Conservation (phyloP, 2,113 vertebrate species). For the Panthera uncia region DNA sequence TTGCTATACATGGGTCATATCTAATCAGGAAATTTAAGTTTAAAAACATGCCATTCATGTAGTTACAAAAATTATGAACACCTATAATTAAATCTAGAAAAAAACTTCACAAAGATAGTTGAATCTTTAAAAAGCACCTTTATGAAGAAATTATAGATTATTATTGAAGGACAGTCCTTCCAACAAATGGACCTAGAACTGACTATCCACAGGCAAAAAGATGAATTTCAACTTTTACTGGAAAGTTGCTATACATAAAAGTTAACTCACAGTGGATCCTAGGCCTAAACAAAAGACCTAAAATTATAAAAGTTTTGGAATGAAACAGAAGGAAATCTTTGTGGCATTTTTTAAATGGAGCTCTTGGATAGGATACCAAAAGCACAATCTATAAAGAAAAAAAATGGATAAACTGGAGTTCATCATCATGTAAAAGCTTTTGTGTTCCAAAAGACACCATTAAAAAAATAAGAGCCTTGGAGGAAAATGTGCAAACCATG, state of each 20-base stretch:
- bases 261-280: neutral
- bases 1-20: too few species aligned
- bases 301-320: neutral
- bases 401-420: neutral
- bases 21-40: neutral
- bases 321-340: constrained; percentile 3
- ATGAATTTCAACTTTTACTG: neutral
- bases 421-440: neutral
- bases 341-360: neutral
- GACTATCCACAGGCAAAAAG: neutral
- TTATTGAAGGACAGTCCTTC: neutral
- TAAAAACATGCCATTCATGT: neutral
- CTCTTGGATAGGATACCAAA: neutral
- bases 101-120: neutral
- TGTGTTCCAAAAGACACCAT: neutral
- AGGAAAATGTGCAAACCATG: neutral
- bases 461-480: neutral
- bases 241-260: neutral
- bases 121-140: neutral
- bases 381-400: neutral
- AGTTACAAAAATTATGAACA: constrained; percentile 7
- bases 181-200: neutral
- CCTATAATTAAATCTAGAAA: neutral
- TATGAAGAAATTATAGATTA: neutral
- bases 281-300: neutral